Conservation (phyloP, 2,113 vertebrate genomes). For the Corvus hawaiiensis region DNA sequence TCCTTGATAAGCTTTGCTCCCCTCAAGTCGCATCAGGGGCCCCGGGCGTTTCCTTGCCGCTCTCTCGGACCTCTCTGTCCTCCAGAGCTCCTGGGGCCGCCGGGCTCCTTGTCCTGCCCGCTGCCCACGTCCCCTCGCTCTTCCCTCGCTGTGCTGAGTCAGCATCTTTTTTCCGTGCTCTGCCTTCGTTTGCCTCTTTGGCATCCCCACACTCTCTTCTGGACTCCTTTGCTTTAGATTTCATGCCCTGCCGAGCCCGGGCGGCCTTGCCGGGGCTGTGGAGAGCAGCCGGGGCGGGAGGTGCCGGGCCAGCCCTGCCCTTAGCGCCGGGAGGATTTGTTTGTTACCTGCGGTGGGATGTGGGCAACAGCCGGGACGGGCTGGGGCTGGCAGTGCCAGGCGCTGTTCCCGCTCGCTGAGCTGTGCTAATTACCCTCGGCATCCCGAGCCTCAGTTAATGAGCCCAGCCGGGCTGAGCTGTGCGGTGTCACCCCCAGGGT, state of each 20-base stretch:
- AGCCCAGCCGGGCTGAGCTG: neutral
- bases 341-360: fast-evolving
- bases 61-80: neutral
- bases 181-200: neutral
- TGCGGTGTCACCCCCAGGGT: neutral
- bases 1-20: neutral
- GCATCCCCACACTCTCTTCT: neutral
- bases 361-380: neutral
- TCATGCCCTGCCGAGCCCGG: fast-evolving
- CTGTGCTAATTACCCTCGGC: neutral
- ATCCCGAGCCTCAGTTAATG: neutral
- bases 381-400: neutral
- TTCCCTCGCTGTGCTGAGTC: neutral
- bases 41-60: fast-evolving
- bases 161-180: neutral
- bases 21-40: too few relatives aligned
- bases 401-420: fast-evolving
- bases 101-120: neutral
- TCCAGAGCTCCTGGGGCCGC: neutral
- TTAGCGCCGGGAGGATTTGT: fast-evolving
- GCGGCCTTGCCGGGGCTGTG: neutral
- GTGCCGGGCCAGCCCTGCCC: neutral
- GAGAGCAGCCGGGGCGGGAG: neutral
- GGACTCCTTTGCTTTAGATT: neutral
- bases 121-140: neutral